phyloP scores from a whole-genome alignment of 2,888 invertebrate genomes.

The Lepidochrysops patricia region DNA sequence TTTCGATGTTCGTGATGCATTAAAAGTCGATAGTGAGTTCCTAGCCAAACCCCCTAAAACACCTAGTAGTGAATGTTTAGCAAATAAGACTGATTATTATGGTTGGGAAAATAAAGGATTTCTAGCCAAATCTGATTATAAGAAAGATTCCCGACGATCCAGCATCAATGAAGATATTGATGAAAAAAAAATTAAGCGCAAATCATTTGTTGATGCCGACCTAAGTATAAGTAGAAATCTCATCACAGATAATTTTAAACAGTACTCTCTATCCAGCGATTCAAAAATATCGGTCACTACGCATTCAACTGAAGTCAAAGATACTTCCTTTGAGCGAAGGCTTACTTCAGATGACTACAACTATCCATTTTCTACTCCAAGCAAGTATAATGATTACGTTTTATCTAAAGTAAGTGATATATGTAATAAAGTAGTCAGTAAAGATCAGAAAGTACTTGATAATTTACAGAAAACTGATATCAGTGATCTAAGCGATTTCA shows the following conservation, averaged over 20 bases:
- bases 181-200: constrained; percentile 37
- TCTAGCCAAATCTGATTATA: constrained; percentile 51
- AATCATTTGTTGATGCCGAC: constrained; percentile 25
- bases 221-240: constrained; percentile 33
- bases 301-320: constrained; percentile 50
- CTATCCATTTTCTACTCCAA: constrained; percentile 53
- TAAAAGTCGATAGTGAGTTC: constrained; percentile 36
- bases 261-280: constrained; percentile 55
- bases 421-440: constrained; percentile 52
- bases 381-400: constrained; percentile 60
- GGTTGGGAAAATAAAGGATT: constrained; percentile 73
- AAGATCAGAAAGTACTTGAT: constrained; percentile 56
- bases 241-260: constrained; percentile 43
- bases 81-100: constrained; percentile 64
- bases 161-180: constrained; percentile 29
- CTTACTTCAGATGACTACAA: constrained; percentile 52
- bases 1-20: constrained; percentile 43
- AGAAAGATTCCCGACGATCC: constrained; percentile 25
- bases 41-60: constrained; percentile 46
- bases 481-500: constrained; percentile 68
- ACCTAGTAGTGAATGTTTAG: constrained; percentile 56
- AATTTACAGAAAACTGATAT: constrained; percentile 57
- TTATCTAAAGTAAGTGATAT: constrained; percentile 57
- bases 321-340: constrained; percentile 45
- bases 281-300: constrained; percentile 50